Evolutionary conservation across 2,888 invertebrate genomes (phyloP).

Genomic region (Cephus sareptanus): DNA sequence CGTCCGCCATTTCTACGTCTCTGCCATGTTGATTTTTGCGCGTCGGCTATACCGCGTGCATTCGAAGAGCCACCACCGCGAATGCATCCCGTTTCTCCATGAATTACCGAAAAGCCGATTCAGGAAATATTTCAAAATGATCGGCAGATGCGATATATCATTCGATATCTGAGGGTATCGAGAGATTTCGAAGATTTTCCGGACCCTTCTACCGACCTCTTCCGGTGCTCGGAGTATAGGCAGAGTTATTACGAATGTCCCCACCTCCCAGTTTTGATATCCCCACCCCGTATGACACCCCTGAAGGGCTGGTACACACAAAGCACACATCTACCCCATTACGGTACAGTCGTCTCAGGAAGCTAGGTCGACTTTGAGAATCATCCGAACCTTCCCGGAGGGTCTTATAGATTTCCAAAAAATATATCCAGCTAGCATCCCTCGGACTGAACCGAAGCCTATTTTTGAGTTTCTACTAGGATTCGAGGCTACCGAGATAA

Average conservation of each 20-base stretch:
- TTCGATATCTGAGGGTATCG: background rate
- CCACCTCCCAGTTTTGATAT: constrained; percentile 47
- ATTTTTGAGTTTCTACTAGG: background rate
- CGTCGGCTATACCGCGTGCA: constrained; percentile 24
- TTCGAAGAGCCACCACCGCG: constrained; percentile 6
- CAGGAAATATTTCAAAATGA: background rate
- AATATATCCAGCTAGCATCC: background rate
- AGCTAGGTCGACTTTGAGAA: constrained; percentile 11
- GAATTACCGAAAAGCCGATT: background rate
- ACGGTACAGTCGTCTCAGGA: constrained; percentile 46
- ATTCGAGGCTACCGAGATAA: background rate
- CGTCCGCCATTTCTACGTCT: constrained; percentile 56
- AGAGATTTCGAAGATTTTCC: background rate
- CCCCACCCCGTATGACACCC: constrained; percentile 44
- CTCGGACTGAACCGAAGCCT: background rate
- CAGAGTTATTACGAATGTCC: constrained; percentile 50
- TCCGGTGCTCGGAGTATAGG: constrained; percentile 19
- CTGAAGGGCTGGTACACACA: constrained; percentile 48
- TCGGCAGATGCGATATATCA: background rate
- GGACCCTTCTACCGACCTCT: constrained; percentile 1
- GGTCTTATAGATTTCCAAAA: background rate
- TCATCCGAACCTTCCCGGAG: background rate
- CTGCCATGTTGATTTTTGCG: constrained; percentile 62
- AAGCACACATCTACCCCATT: constrained; percentile 53
- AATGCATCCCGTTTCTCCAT: background rate